A percentile compares a stretch with the other conserved stretches of the same genome.
Evolutionary conservation across 2,797 vertebrate species (phyloP).

Genomic region (Pseudochromis fuscus): DNA sequence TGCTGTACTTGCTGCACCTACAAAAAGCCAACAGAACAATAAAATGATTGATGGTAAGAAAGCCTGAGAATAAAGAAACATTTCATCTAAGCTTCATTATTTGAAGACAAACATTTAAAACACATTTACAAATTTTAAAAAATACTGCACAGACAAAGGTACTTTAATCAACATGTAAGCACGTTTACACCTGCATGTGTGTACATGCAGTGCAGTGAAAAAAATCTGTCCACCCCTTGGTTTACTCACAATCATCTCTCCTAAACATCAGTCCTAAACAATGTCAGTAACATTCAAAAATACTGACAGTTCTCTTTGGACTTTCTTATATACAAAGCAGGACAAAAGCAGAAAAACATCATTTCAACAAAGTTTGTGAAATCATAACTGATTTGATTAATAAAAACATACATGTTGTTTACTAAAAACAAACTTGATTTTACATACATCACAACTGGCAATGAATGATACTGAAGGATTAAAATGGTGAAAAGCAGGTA

Average conservation of each 20-base stretch:
- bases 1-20: constrained; percentile 93
- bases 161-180: not conserved
- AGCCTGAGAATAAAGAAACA: not conserved
- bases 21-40: constrained; percentile 42
- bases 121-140: not conserved
- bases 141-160: not conserved
- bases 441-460: constrained; percentile 19
- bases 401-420: constrained; percentile 5
- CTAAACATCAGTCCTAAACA: not conserved
- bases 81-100: not conserved
- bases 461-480: constrained; percentile 7
- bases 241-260: not conserved
- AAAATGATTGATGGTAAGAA: not conserved
- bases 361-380: constrained; percentile 6
- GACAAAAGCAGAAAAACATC: not conserved
- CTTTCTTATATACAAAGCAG: not conserved
- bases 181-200: constrained; percentile 12
- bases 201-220: constrained; percentile 22
- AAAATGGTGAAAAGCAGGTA: constrained; percentile 11
- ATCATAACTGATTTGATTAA: not conserved
- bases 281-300: constrained; percentile 1
- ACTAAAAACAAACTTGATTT: constrained; percentile 15
- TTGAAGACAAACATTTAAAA: not conserved
- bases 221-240: constrained; percentile 33
- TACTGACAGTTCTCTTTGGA: not conserved